These are phyloP conservation scores for Platycheirus rosarum DNA, from an alignment of 2,888 invertebrate species.

Conservation along the genomic window DNA sequence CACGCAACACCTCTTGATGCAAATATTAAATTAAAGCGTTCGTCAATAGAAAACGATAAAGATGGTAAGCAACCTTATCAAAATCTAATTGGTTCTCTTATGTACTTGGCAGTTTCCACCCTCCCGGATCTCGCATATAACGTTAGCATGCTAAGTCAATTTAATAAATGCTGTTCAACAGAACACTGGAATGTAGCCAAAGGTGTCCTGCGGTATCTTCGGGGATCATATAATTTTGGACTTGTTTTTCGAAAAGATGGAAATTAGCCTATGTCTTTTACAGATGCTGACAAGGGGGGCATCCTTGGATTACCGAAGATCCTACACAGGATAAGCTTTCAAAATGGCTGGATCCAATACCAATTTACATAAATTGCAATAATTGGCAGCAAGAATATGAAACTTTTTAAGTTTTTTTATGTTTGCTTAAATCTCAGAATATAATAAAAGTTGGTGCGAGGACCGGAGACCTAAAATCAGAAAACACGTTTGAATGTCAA, in stretches of 20 bases:
- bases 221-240: slow-evolving; percentile 52
- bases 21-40: not conserved
- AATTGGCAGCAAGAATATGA: too few species aligned
- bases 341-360: slow-evolving; percentile 49
- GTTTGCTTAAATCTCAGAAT: too few species aligned
- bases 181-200: slow-evolving; percentile 72
- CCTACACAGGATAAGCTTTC: slow-evolving; percentile 72
- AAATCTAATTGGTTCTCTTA: slow-evolving; percentile 66
- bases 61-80: slow-evolving; percentile 45
- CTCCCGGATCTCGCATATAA: slow-evolving; percentile 61
- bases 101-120: slow-evolving; percentile 69
- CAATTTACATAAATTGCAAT: too few species aligned
- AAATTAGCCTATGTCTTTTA: slow-evolving; percentile 46
- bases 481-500: too few species aligned
- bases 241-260: slow-evolving; percentile 29
- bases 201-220: slow-evolving; percentile 62
- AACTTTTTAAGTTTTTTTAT: too few species aligned
- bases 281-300: slow-evolving; percentile 74
- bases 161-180: slow-evolving; percentile 51
- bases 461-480: too few species aligned
- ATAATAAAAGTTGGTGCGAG: too few species aligned
- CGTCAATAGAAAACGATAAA: slow-evolving; percentile 4
- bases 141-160: slow-evolving; percentile 67
- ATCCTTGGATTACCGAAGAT: slow-evolving; percentile 57
- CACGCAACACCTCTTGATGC: slow-evolving; percentile 3